Percentiles rank a stretch among this genome's conserved stretches.
These are phyloP conservation scores for Neodiprion fabricii DNA, from an alignment of 1,140 invertebrate genomes.

Conservation along the genomic window DNA sequence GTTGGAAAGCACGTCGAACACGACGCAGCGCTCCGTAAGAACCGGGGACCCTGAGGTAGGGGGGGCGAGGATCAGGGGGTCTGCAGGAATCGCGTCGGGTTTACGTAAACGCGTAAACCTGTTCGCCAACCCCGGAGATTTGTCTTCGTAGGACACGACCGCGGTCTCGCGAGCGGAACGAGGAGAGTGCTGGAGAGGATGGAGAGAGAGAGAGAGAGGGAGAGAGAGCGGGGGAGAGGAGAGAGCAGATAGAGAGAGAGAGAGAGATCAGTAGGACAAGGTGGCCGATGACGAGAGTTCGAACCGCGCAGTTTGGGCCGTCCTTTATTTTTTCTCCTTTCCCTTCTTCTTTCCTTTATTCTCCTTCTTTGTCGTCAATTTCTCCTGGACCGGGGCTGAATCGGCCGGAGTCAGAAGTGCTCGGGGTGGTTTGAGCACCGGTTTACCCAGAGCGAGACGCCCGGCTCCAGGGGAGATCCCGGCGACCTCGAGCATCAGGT, in stretches of 20 bases:
- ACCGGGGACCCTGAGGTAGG: no score
- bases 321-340: not conserved
- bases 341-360: slow-evolving; percentile 12
- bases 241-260: no score
- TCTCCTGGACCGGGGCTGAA: not conserved
- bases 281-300: no score
- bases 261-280: no score
- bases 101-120: slow-evolving; percentile 7
- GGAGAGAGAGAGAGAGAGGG: no score
- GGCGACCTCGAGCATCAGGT: slow-evolving; percentile 19
- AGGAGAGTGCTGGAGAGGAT: not conserved
- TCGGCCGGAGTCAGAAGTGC: not conserved
- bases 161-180: not conserved
- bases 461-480: slow-evolving; percentile 9
- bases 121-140: not conserved
- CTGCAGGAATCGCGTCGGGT: not conserved
- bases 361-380: slow-evolving; percentile 2
- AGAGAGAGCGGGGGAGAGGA: no score
- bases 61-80: no score
- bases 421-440: not conserved
- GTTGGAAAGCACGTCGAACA: not conserved
- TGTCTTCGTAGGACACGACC: slow-evolving; percentile 6
- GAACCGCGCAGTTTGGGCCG: not conserved
- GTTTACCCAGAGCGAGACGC: slow-evolving; percentile 14
- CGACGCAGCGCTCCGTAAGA: not conserved